A percentile compares a stretch with the other conserved stretches of the same genome.
Conservation (phyloP, 2,888 invertebrate species). For the Theretra japonica region DNA sequence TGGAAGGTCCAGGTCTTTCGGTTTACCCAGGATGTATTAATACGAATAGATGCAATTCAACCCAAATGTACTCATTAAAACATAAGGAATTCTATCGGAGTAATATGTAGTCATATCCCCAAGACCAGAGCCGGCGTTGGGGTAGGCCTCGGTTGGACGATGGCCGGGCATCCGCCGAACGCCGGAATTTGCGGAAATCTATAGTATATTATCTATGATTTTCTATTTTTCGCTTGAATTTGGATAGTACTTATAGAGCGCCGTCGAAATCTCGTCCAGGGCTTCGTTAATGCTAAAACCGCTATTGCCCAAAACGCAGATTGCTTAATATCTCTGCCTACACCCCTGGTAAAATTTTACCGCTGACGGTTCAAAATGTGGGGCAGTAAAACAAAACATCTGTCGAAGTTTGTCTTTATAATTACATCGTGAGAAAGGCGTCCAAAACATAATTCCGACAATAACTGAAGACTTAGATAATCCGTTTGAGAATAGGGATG, state of each 20-base stretch:
- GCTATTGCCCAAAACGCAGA: background rate
- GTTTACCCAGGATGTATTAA: no score
- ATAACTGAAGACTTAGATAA: constrained; percentile 62
- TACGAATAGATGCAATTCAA: no score
- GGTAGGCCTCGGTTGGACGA: no score
- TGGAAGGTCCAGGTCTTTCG: no score
- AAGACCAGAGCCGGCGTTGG: no score
- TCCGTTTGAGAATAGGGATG: constrained; percentile 38
- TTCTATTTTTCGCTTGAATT: no score
- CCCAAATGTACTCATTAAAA: background rate
- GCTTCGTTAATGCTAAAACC: no score
- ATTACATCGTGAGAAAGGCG: constrained; percentile 52
- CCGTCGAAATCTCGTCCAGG: no score
- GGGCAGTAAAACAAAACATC: constrained; percentile 46
- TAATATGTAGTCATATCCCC: background rate
- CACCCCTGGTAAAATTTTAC: constrained; percentile 1
- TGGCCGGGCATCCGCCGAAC: no score
- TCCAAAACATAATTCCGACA: constrained; percentile 60
- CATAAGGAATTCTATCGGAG: background rate
- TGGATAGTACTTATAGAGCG: no score
- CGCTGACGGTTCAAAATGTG: constrained; percentile 34
- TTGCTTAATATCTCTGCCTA: background rate
- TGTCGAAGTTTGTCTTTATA: constrained; percentile 48
- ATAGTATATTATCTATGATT: no score
- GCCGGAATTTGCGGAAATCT: no score